phyloP scores from a whole-genome alignment of 2,888 invertebrate genomes.

The Sinelater perroti region DNA sequence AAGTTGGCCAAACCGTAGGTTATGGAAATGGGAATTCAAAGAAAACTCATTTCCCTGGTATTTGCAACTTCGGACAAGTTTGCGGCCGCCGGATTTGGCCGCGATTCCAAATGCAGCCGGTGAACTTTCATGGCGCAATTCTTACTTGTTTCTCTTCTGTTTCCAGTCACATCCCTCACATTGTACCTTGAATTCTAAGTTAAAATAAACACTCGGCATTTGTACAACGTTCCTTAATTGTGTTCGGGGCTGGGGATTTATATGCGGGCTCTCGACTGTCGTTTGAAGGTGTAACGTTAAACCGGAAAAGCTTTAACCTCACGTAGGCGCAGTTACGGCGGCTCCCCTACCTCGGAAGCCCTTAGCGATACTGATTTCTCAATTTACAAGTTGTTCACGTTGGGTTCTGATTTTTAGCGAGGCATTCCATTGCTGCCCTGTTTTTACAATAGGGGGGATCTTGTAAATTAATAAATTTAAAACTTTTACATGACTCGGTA shows the following conservation, averaged over 20 bases:
- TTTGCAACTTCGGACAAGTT: constrained; percentile 23
- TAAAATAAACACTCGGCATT: constrained; percentile 27
- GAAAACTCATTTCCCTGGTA: constrained; percentile 19
- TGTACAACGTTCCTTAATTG: constrained; percentile 20
- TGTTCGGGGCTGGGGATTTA: constrained; percentile 2
- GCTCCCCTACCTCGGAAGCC: too few species aligned
- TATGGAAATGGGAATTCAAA: constrained; percentile 19
- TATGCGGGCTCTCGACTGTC: background rate
- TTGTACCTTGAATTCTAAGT: constrained; percentile 22
- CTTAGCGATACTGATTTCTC: too few species aligned
- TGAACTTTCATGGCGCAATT: constrained; percentile 24
- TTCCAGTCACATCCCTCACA: constrained; percentile 26
- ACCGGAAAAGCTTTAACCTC: background rate
- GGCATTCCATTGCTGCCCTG: too few species aligned
- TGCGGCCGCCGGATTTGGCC: constrained; percentile 18
- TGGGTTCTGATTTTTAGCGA: too few species aligned
- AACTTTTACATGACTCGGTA: too few species aligned
- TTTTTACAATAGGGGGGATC: too few species aligned
- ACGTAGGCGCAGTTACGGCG: background rate
- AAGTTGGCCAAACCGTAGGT: constrained; percentile 16
- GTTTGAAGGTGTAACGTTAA: background rate
- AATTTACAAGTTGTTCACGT: too few species aligned
- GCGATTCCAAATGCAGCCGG: constrained; percentile 25
- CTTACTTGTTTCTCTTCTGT: constrained; percentile 26
- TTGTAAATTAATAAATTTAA: too few species aligned